phyloP scores from a whole-genome alignment of 2,797 vertebrate species.

The Coendou prehensilis region DNA sequence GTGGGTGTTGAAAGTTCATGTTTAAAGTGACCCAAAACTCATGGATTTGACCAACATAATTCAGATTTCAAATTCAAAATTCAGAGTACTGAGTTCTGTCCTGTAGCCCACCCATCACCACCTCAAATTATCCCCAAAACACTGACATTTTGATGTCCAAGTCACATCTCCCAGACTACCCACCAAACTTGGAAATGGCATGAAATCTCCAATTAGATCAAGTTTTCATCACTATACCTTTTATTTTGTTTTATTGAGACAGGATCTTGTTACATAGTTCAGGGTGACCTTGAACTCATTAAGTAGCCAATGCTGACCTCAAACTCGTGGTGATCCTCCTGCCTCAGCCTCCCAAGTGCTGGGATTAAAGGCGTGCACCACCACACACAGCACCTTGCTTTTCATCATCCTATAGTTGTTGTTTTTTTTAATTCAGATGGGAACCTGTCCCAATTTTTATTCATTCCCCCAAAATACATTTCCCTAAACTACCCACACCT shows the following conservation, averaged over 20 bases:
- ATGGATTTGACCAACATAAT: background rate
- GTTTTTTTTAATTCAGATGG: background rate
- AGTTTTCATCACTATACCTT: background rate
- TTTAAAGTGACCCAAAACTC: background rate
- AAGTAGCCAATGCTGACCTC: background rate
- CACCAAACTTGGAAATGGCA: background rate
- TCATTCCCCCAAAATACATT: background rate
- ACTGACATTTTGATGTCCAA: background rate
- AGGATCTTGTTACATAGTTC: background rate
- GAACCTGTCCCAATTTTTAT: background rate
- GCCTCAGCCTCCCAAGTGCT: background rate
- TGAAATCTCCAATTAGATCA: background rate
- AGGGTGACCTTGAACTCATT: background rate
- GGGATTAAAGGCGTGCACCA: background rate
- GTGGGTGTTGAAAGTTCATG: background rate
- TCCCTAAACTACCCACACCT: background rate
- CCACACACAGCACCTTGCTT: background rate
- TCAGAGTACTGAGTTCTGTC: background rate
- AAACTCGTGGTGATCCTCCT: background rate
- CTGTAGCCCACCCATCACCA: background rate
- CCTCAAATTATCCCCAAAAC: background rate
- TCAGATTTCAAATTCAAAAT: conserved; percentile 2
- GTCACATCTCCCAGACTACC: background rate
- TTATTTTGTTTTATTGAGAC: background rate
- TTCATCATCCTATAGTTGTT: background rate